Percentiles rank a stretch among this genome's conserved stretches.
Evolutionary conservation across 2,113 vertebrate genomes (phyloP).

Genomic region (Gnathonemus echidnorhynchus): DNA sequence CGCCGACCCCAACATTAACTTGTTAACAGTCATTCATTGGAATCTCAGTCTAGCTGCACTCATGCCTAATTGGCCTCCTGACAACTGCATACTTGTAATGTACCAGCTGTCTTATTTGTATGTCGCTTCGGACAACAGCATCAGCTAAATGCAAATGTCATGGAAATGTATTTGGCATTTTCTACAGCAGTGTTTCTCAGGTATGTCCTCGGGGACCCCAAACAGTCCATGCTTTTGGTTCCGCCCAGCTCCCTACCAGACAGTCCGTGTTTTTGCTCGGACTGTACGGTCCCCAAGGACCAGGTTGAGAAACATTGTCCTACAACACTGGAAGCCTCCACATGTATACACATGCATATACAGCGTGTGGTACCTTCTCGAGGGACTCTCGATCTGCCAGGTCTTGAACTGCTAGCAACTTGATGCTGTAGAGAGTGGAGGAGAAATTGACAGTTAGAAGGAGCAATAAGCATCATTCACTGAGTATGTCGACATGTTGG

Average conservation of each 20-base stretch:
- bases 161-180: background rate
- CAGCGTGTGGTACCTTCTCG: conserved; percentile 74
- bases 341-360: background rate
- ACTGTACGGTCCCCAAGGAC: background rate
- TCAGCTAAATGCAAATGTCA: background rate
- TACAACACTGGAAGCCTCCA: background rate
- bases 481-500: background rate
- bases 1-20: background rate
- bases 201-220: background rate
- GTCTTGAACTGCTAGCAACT: conserved; percentile 91
- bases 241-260: background rate
- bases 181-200: background rate
- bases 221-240: background rate
- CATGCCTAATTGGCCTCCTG: background rate
- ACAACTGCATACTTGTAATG: background rate
- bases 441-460: conserved; percentile 20
- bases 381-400: conserved; percentile 80
- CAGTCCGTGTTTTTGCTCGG: background rate
- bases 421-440: conserved; percentile 71
- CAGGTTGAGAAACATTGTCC: background rate
- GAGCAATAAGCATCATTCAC: background rate
- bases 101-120: background rate
- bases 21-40: background rate
- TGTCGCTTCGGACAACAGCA: background rate
- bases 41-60: background rate